Evolutionary conservation across 2,113 vertebrate genomes (phyloP).

Genomic region (Serinus canaria): DNA sequence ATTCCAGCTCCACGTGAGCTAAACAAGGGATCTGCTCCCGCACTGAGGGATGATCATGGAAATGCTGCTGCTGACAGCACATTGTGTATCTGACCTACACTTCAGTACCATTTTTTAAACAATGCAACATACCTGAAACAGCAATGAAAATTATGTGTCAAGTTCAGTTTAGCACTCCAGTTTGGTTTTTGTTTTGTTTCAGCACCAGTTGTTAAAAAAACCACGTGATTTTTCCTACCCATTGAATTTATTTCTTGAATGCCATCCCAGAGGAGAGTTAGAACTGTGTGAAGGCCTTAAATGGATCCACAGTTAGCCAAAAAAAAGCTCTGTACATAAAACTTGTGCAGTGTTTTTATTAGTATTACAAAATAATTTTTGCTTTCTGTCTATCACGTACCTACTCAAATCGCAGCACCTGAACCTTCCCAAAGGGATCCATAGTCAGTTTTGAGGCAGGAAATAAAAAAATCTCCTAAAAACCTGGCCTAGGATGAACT

Average conservation of each 20-base stretch:
- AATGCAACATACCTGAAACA: neutral
- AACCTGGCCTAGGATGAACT: neutral
- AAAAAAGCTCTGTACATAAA: neutral
- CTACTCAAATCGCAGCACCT: neutral
- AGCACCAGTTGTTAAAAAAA: neutral
- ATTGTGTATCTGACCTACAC: neutral
- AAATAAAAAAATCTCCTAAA: neutral
- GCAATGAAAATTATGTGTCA: neutral
- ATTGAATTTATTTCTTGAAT: neutral
- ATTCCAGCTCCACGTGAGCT: neutral
- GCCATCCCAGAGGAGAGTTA: neutral
- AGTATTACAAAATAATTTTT: neutral
- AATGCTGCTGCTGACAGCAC: neutral
- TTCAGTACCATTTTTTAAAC: neutral
- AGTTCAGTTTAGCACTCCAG: neutral
- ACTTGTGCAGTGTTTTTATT: neutral
- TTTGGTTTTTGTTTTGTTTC: neutral
- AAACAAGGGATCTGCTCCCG: neutral
- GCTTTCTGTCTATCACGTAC: neutral
- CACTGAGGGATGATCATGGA: neutral
- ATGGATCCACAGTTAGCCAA: neutral
- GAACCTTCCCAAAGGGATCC: neutral
- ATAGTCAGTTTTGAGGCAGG: neutral
- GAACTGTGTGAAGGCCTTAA: neutral
- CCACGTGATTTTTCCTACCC: rapidly evolving